Base-by-base conservation (phyloP, 2,888 invertebrate species). In the Cheilosia variabilis region DNA sequence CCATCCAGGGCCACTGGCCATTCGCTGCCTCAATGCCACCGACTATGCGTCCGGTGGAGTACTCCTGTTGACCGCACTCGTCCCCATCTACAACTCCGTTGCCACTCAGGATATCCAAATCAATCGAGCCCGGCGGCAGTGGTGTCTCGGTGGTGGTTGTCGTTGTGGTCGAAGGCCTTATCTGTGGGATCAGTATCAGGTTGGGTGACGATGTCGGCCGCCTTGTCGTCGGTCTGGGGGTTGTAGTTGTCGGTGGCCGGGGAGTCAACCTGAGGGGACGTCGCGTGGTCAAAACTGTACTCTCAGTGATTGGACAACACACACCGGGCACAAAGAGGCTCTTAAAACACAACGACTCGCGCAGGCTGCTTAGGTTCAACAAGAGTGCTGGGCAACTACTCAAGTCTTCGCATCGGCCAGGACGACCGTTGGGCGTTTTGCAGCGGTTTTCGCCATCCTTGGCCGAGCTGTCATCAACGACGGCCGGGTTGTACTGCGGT, bases 1-100 rank as follows among this genome's bases (percentile, higher is more conserved):
- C 98, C 96, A 98, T 96, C 98, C 98, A 98, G 0, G 98, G 98
- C 97, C 98, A 98, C 68, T 97, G 95, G 0, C 98, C 98, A 0
- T 97, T 95, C 27, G 95, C 93, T 0, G 97, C 94, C 90, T 96
- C 96, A 71, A 96, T 95, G 4, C 98, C 98, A 0, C 98, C 98
- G 0, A 98, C 98, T 53, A 98, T 97, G 4, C 98, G 95, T 87
- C 96, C 97, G 53, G 96, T 95, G 68, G 96, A 97, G 89, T 95
- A 95, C 93, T 96, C 97, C 87, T 96, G 95, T 88, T 96, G 95
- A 0, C 97, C 97, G 89, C 97, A 97, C 88, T 97, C 96, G 22
- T 91, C 93, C 75, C 89, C 91, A 90, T 92, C 91, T 2, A 92
- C 89, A 65, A 91, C 89, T 41, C 91, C 91, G 24, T 89, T 90